Conservation (phyloP, 2,113 vertebrate species). For the Protomyctophum bolini region DNA sequence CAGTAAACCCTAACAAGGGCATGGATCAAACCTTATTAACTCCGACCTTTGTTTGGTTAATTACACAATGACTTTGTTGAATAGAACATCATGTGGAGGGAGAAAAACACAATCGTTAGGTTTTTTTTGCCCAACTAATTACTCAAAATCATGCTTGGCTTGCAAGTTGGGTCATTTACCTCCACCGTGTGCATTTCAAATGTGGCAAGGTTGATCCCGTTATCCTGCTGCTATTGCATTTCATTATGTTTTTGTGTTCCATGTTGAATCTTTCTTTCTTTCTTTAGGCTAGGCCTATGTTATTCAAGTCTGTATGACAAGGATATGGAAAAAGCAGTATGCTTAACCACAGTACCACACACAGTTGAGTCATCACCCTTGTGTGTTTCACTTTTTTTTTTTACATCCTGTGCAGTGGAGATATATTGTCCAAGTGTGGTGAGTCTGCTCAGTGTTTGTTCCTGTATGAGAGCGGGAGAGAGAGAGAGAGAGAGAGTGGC, state of each 20-base stretch:
- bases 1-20: too few species aligned
- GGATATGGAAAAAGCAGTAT: slow-evolving; percentile 12
- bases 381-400: slow-evolving; percentile 28
- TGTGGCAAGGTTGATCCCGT: too few species aligned
- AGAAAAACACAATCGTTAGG: not conserved
- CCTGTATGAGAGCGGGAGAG: slow-evolving; percentile 44
- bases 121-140: slow-evolving; percentile 5
- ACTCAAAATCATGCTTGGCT: not conserved
- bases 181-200: not conserved
- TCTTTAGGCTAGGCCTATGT: not conserved
- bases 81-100: too few species aligned
- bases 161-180: not conserved
- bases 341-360: slow-evolving; percentile 22
- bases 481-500: slow-evolving; percentile 11
- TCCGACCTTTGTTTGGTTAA: too few species aligned
- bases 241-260: too few species aligned
- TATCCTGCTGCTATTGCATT: too few species aligned
- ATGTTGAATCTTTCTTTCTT: not conserved
- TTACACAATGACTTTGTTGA: too few species aligned
- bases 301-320: not conserved
- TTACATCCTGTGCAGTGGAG: slow-evolving; percentile 18
- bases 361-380: slow-evolving; percentile 27
- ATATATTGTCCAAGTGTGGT: slow-evolving; percentile 34
- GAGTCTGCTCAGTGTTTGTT: slow-evolving; percentile 58
- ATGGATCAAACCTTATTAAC: too few species aligned